Base-by-base conservation (phyloP, 2,113 vertebrate genomes). In the Percina caprodes region DNA sequence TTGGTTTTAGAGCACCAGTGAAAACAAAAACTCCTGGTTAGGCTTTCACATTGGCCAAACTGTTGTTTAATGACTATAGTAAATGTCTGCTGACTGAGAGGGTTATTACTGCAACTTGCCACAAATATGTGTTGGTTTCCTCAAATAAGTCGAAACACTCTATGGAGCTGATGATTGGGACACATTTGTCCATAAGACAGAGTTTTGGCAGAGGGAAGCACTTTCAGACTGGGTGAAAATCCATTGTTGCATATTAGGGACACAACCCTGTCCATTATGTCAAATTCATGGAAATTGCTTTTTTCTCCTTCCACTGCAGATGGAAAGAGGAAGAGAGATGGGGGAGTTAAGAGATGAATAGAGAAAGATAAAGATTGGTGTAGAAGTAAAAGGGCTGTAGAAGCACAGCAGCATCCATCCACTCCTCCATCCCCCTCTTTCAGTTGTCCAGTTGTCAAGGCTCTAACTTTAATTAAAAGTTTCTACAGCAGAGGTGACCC, bases 191-290 rank as follows among this genome's bases (percentile, higher is more conserved):
- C 33, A 62, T 4, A 65, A 73, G 85, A 48, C 35, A 63, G 67
- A 62, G 70, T 70, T 74, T 75, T 26, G 69, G 59, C 54, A 75
- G 67, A 49, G 39, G 48, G 83, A 85, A 69, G 76, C 60, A 82
- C 86, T 87, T 83, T 80, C 77, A 87, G 74, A 83, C 74, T 54
- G 46, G 39, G 66, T 80, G 73, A 86, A 80, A 89, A 90, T 87
- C 91, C 85, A 91, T 89, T 84, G 90, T 86, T 92, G 83, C 77
- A 76, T 93, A 93, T 92, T 90, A 91, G 89, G 90, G 90, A 94
- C 89, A 83, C 86, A 92, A 92, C 90, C 92, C 80, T 63, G 92
- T 93, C 92, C 92, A 92, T 94, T 92, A 93, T 92, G 93, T 91
- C 84, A 92, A 91, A 94, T 91, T 91, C 79, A 81, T 91, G 80